phyloP scores from a whole-genome alignment of 2,113 vertebrate genomes.

The Phrynocephalus versicolor region DNA sequence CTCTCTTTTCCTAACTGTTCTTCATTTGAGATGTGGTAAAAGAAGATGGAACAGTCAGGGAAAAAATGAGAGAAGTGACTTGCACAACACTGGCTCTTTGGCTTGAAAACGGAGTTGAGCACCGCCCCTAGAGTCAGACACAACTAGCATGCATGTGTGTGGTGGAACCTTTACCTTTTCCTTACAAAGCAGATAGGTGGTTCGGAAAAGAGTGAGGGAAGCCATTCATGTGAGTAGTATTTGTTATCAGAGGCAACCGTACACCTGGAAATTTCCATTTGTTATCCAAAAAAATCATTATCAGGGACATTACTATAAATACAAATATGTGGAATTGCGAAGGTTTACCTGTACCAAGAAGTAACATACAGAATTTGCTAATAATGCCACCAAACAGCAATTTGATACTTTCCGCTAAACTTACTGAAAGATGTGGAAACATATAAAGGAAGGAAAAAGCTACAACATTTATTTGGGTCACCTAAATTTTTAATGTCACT shows the following conservation, averaged over 20 bases:
- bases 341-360: neutral
- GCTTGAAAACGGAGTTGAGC: too few species aligned
- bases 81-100: too few species aligned
- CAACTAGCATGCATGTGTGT: too few species aligned
- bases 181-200: too few species aligned
- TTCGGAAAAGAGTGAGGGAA: too few species aligned
- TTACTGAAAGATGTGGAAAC: neutral
- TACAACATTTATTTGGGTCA: neutral
- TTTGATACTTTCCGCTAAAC: neutral
- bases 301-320: neutral
- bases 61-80: too few species aligned
- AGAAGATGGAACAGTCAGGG: neutral
- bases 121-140: too few species aligned
- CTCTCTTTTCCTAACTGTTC: neutral
- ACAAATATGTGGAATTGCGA: neutral
- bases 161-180: too few species aligned
- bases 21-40: neutral
- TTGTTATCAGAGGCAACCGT: too few species aligned
- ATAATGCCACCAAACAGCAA: neutral
- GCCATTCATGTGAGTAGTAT: too few species aligned
- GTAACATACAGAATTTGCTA: neutral
- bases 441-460: neutral
- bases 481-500: neutral
- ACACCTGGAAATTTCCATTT: too few species aligned
- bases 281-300: neutral